Conservation (phyloP, 2,113 vertebrate genomes). For the Stegastes partitus region DNA sequence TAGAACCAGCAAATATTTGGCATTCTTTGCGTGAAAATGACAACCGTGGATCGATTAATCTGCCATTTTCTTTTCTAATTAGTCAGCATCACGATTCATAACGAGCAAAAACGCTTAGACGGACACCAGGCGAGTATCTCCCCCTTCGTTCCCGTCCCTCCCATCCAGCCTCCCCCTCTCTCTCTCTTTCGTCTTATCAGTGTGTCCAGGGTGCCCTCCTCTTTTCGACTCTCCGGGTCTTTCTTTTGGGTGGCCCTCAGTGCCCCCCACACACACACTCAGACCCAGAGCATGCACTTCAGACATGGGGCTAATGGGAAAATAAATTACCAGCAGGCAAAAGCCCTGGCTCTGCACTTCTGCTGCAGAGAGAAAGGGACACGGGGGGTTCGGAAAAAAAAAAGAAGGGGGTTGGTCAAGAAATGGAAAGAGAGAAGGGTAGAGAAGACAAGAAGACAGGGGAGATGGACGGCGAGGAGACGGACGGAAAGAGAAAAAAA, state of each 20-base stretch:
- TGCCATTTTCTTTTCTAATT: constrained; percentile 23
- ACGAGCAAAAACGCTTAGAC: constrained; percentile 51
- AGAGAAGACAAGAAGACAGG: constrained; percentile 60
- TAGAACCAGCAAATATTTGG: neutral
- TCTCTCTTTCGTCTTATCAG: constrained; percentile 70
- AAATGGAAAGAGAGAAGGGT: constrained; percentile 60
- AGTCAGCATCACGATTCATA: constrained; percentile 29
- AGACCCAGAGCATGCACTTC: constrained; percentile 82
- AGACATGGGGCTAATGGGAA: constrained; percentile 84
- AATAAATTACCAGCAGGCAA: constrained; percentile 85
- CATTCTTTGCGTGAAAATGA: neutral
- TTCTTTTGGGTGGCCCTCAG: constrained; percentile 80
- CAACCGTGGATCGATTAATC: neutral
- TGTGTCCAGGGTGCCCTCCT: constrained; percentile 80
- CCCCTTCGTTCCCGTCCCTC: constrained; percentile 27
- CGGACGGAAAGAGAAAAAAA: constrained; percentile 18
- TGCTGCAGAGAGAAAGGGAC: constrained; percentile 64
- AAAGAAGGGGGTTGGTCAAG: constrained; percentile 58
- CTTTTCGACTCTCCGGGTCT: constrained; percentile 72
- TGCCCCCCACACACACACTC: constrained; percentile 72
- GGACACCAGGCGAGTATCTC: constrained; percentile 55
- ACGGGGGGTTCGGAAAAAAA: constrained; percentile 23
- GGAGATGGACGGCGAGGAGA: constrained; percentile 55
- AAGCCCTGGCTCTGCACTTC: constrained; percentile 83
- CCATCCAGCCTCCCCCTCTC: constrained; percentile 24